Base-by-base conservation (phyloP, 2,888 invertebrate genomes). In the Myathropa florea region DNA sequence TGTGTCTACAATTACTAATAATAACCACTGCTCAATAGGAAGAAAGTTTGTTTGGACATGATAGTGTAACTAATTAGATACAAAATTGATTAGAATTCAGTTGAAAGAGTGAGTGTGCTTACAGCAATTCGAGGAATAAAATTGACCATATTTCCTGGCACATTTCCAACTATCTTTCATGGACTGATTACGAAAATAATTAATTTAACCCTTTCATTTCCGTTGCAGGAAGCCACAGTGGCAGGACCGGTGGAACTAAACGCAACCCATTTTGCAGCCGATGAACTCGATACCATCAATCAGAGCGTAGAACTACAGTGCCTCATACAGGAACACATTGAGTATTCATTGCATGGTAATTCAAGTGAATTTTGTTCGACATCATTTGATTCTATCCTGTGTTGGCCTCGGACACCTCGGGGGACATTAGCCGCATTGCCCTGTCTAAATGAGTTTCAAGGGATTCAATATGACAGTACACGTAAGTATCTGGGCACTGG, bases 381-480 rank as follows among this genome's bases (percentile, higher is more conserved):
- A 53, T 94, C 94, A 89, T 96, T 95, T 93, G 97, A 97, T 90
- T 94, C 95, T 3, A 93, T 97, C 79, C 93, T 97, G 39, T 98
- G 97, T 92, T 98, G 97, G 98, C 97, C 97, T 12, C 94, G 95
- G 2, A 97, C 97, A 1, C 94, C 94, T 0, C 94, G 95, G 85
- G 96, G 95, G 88, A 94, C 95, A 0, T 92, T 95, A 67, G 96
- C 96, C 1, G 93, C 95, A 28, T 94, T 97, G 88, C 95, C 95
- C 64, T 98, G 98, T 92, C 96, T 97, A 90, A 95, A 95, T 63
- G 96, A 97, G 90, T 94, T 97, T 79, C 94, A 95, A 89, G 96
- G 96, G 82, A 95, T 97, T 78, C 94, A 94, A 88, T 97, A 97
- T 90, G 97, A 97, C 91, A 95, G 95, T 88, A 95, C 96, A 91